phyloP scores from a whole-genome alignment of 2,113 vertebrate genomes.

The Trichomycterus rosablanca region DNA sequence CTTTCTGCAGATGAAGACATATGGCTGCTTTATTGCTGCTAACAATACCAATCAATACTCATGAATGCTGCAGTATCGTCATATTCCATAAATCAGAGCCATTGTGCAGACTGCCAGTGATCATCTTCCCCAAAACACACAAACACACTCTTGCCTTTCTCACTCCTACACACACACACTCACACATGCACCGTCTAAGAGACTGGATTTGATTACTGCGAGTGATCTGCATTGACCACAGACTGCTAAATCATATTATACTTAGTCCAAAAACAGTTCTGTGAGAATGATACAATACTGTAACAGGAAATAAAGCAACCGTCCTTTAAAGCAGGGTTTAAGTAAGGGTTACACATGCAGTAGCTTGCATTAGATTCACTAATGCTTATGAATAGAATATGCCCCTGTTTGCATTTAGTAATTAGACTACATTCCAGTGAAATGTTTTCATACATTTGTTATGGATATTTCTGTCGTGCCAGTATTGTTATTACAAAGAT shows the following conservation, averaged over 20 bases:
- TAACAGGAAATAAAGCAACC: neutral
- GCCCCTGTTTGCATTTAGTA: neutral
- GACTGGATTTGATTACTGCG: conserved; percentile 28
- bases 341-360: neutral
- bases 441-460: no score
- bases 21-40: conserved; percentile 73
- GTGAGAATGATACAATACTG: neutral
- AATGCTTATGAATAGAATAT: no score
- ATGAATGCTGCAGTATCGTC: conserved; percentile 69
- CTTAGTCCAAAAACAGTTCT: conserved; percentile 39
- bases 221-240: conserved; percentile 50
- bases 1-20: conserved; percentile 71
- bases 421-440: neutral
- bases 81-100: conserved; percentile 74
- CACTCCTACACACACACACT: conserved; percentile 13
- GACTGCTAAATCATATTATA: conserved; percentile 51
- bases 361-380: no score
- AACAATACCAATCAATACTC: conserved; percentile 81
- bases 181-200: conserved; percentile 6
- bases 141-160: neutral
- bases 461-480: no score
- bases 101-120: conserved; percentile 66
- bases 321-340: neutral
- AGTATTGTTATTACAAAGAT: no score
- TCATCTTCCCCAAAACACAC: conserved; percentile 63